Base-by-base conservation (phyloP, 2,888 invertebrate genomes). In the Latrodectus hesperus region DNA sequence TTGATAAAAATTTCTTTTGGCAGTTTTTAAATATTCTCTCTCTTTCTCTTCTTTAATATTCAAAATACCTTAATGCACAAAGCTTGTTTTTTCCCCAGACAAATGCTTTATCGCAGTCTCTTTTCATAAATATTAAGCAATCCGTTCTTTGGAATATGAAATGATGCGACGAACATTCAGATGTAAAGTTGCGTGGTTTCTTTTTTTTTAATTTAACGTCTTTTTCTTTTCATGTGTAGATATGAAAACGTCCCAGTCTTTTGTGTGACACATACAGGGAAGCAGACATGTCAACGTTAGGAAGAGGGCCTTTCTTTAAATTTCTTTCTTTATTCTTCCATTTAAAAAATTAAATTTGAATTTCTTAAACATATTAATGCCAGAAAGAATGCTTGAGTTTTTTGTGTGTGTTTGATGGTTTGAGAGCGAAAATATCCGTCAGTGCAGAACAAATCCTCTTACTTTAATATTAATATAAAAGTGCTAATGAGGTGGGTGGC, bases 111-210 rank as follows among this genome's bases (percentile, higher is more conserved):
- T n/a, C 16, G n/a, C 60, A 60, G n/a, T 60, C 60, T 60, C 60
- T 73, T 64, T 49, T 22, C 64, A 81, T 81, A 73, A 81, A 72
- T 81, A 65, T 72, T 81, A 81, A 78, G 38, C 70, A 70, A 68
- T 53, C 55, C 55, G 26, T 55, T 70, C 11, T 38, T 78, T 55
- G n/a, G 38, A 78, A 70, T 78, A 67, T 38, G 70, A 38, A 38
- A 70, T 67, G 67, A 55, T 11, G 17, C n/a, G 14, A 60, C 5
- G 60, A 60, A 60, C 60, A 60, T 60, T 60, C 60, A 60, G 10
- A 60, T 60, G 60, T n/a, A 60, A 60, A 60, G n/a, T 60, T 60
- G 14, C 12, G 14, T 60, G n/a, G 14, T 60, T 60, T n/a, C 60
- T 60, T 60, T 60, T 60, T 60, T 60, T 60, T 16, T 60, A 60